Conservation (phyloP, 2,888 invertebrate species). For the Sacculina carcini region DNA sequence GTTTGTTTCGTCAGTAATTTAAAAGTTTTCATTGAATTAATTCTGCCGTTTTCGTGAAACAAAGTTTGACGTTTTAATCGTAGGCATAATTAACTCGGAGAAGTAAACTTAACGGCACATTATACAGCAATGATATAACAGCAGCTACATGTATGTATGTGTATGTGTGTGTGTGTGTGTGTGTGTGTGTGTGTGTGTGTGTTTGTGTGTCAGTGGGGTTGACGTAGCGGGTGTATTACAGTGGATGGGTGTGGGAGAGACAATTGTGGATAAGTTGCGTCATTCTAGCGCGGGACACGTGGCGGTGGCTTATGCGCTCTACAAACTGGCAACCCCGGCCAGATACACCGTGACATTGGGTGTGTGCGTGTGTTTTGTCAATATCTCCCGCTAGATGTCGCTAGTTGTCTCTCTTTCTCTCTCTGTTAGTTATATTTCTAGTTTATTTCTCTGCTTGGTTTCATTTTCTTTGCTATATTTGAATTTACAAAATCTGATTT, state of each 20-base stretch:
- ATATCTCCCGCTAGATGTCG: too few species aligned
- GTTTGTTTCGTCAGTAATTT: slow-evolving; percentile 1
- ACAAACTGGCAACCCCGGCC: slow-evolving; percentile 71
- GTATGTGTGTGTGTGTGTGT: slow-evolving; percentile 7
- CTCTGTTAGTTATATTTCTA: not conserved
- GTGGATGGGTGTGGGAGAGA: slow-evolving; percentile 47
- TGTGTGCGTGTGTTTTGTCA: slow-evolving; percentile 20
- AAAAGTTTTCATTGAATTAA: slow-evolving; percentile 4
- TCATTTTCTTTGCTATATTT: not conserved
- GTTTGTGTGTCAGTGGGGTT: slow-evolving; percentile 52
- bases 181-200: too few species aligned
- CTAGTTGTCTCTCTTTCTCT: not conserved
- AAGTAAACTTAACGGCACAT: too few species aligned
- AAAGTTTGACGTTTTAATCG: too few species aligned
- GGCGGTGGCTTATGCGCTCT: slow-evolving; percentile 69
- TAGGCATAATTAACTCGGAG: too few species aligned
- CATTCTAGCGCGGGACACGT: slow-evolving; percentile 59
- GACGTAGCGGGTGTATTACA: slow-evolving; percentile 59
- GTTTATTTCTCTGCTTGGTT: not conserved
- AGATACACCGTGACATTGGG: slow-evolving; percentile 78
- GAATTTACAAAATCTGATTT: not conserved
- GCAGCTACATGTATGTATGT: slow-evolving; percentile 9
- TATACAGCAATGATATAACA: too few species aligned
- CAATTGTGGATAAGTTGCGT: slow-evolving; percentile 41
- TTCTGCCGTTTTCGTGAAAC: too few species aligned